These are phyloP conservation scores for Rattus norvegicus DNA, from an alignment of 2,113 vertebrate genomes.

Conservation along the genomic window DNA sequence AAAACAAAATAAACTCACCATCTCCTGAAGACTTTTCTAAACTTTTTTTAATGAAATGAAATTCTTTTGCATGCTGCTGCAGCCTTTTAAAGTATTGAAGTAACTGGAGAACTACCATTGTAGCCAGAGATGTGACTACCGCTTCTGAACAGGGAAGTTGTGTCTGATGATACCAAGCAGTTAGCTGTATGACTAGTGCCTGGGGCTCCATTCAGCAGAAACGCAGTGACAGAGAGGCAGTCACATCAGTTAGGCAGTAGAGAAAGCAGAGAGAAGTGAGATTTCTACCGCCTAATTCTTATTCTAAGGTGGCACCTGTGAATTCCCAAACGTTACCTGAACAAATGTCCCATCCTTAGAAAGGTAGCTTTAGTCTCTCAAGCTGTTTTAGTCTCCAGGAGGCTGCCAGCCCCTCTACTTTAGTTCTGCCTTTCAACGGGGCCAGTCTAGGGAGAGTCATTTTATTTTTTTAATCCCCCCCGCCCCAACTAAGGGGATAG, in stretches of 20 bases:
- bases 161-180: slow-evolving; percentile 59
- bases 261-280: slow-evolving; percentile 19
- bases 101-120: slow-evolving; percentile 77
- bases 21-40: slow-evolving; percentile 85
- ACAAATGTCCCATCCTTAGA: slow-evolving; percentile 24
- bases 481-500: slow-evolving; percentile 25
- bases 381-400: slow-evolving; percentile 72
- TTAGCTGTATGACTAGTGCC: slow-evolving; percentile 67
- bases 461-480: slow-evolving; percentile 58
- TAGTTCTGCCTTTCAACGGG: slow-evolving; percentile 61
- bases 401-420: slow-evolving; percentile 60
- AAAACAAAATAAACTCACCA: slow-evolving; percentile 84
- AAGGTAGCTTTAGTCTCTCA: slow-evolving; percentile 52
- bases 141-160: slow-evolving; percentile 51
- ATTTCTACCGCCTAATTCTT: slow-evolving; percentile 56
- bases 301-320: slow-evolving; percentile 59
- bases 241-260: too few species aligned
- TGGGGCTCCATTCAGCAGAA: slow-evolving; percentile 53
- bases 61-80: slow-evolving; percentile 87
- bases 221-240: neutral
- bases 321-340: slow-evolving; percentile 72
- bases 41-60: slow-evolving; percentile 79
- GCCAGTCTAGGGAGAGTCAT: slow-evolving; percentile 49
- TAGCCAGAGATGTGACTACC: slow-evolving; percentile 71
- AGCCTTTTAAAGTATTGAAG: slow-evolving; percentile 84